Evolutionary conservation across 2,113 vertebrate species (phyloP), one percentile per base, ranked within the genome.

Genomic region (Dicerorhinus sumatrensis): DNA sequence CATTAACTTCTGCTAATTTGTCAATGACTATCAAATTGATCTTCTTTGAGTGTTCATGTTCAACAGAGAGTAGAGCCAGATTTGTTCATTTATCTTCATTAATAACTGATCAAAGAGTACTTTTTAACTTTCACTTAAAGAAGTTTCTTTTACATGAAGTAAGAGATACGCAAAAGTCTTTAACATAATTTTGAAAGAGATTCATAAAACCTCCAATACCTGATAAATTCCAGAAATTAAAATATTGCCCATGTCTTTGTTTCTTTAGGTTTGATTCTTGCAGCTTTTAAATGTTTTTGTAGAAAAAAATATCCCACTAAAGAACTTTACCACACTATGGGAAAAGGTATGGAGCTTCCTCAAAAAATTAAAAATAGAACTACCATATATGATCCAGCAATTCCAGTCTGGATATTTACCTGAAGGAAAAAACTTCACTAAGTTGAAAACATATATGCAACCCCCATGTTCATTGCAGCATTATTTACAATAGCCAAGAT

Each of bases 91-190:
- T 80, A 48, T 56, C 77, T 84, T 70, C 67, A 76, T 67, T 42
- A 76, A 87, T 84, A 79, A n/a, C 16, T 25, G 63, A 75, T 51
- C 12, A 58, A 73, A 63, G 29, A 39, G 21, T 42, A 58, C 23
- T 42, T 33, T 83, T 58, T 36, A 51, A 76, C 46, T 89, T 90
- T 36, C 70, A 69, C 69, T 93, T 89, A 8, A 75, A 56, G 42
- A 96, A 54, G 18, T 88, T 89, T 46, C 51, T 89, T 97, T 96
- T 27, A 46, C 27, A 31, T 46, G n/a, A 77, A 82, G 33, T 73
- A 54, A 92, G 16, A 83, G 42, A 29, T 36, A 80, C 1, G 25
- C 42, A 81, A 72, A 94, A 70, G 10, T 29, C 29, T 94, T 80
- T 48, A 89, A 39, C 6, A 5, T 81, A 48, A 25, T 82, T 95